These are phyloP conservation scores for Noturus placidus DNA, from an alignment of 2,113 vertebrate species.

Conservation along the genomic window DNA sequence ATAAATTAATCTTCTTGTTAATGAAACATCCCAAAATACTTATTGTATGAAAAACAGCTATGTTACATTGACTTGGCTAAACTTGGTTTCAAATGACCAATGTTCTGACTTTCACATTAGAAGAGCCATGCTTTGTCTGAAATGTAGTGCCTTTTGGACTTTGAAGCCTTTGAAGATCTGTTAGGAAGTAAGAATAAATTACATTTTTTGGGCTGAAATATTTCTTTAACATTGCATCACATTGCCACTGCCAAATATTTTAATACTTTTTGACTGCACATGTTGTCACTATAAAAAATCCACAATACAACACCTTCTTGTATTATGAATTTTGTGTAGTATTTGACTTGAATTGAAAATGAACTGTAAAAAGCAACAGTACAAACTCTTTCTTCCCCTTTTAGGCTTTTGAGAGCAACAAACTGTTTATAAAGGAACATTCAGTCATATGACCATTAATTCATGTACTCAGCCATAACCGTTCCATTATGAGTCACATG, in stretches of 20 bases:
- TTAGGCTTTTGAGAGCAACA: neutral
- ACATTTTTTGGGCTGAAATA: neutral
- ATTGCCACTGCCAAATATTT: neutral
- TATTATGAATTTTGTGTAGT: neutral
- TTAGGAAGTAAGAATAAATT: neutral
- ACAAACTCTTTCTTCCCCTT: neutral
- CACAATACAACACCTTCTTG: neutral
- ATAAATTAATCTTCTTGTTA: neutral
- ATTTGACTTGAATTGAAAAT: neutral
- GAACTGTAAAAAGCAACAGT: neutral
- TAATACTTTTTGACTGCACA: neutral
- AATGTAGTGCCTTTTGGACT: neutral
- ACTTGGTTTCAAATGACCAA: neutral
- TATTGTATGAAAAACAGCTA: neutral
- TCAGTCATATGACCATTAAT: slow-evolving; percentile 27
- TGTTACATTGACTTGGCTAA: neutral
- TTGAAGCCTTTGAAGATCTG: neutral
- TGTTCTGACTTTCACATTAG: neutral
- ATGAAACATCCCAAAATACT: neutral
- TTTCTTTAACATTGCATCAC: neutral
- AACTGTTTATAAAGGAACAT: slow-evolving; percentile 21
- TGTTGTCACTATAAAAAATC: neutral
- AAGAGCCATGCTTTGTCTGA: neutral
- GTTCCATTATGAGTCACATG: slow-evolving; percentile 25
- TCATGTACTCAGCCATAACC: slow-evolving; percentile 28